Conservation (phyloP, 2,113 vertebrate species). For the Semnornis frantzii region DNA sequence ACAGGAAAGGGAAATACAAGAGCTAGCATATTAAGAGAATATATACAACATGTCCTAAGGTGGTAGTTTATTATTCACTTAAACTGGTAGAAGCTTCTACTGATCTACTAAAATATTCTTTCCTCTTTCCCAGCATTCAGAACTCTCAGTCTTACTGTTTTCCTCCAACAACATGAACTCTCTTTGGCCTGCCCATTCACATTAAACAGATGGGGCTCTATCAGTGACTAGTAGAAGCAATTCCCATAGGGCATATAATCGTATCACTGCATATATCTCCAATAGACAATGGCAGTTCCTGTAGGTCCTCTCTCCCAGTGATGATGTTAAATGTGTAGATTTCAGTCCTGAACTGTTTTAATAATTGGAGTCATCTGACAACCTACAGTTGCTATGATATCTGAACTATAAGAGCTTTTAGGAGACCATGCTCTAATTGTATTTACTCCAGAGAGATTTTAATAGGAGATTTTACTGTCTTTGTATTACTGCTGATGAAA, state of each 20-base stretch:
- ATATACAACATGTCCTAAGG: background rate
- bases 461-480: background rate
- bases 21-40: background rate
- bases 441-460: background rate
- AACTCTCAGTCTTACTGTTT: background rate
- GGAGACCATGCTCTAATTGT: background rate
- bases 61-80: background rate
- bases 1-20: background rate
- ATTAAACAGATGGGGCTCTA: constrained; percentile 49
- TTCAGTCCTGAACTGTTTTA: constrained; percentile 1
- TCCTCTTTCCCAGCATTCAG: background rate
- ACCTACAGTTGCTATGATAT: background rate
- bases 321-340: background rate
- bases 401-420: background rate
- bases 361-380: background rate
- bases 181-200: constrained; percentile 1
- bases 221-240: background rate
- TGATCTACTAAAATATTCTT: background rate
- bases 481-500: background rate
- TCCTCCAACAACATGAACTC: background rate
- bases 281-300: constrained; percentile 27
- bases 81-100: background rate
- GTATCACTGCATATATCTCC: constrained; percentile 9
- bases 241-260: constrained; percentile 17
- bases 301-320: background rate